Conservation (phyloP, 2,113 vertebrate species). For the Heterotilapia buettikoferi region DNA sequence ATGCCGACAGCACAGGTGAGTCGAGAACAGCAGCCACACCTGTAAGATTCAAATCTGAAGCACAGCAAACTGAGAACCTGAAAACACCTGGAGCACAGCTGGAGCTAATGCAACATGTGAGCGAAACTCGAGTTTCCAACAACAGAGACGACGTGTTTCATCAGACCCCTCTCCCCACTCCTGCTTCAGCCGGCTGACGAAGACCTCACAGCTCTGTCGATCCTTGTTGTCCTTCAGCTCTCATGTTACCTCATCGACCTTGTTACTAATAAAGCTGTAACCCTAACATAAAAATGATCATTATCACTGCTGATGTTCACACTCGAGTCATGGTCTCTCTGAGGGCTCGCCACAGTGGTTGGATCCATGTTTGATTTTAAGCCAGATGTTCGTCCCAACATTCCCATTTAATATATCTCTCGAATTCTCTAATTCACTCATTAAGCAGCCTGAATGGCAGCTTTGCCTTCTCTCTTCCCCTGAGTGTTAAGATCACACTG, state of each 20-base stretch:
- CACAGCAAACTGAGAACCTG: not conserved
- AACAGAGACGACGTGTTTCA: not conserved
- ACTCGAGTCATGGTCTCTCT: no score
- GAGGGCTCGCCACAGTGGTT: no score
- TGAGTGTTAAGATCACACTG: no score
- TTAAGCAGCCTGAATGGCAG: no score
- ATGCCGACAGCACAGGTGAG: not conserved
- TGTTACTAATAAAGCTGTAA: no score
- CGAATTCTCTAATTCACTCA: no score
- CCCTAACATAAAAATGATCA: no score
- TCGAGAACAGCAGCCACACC: not conserved
- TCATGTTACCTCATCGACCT: not conserved
- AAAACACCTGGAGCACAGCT: not conserved
- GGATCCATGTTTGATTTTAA: no score
- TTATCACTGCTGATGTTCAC: no score
- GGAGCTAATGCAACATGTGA: not conserved
- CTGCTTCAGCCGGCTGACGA: not conserved
- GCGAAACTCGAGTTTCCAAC: not conserved
- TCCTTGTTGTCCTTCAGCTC: not conserved
- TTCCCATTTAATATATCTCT: no score
- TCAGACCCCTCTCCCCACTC: not conserved
- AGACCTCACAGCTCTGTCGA: not conserved
- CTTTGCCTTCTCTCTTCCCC: no score
- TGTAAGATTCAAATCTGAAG: not conserved
- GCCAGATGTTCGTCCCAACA: no score